Evolutionary conservation across 2,113 vertebrate species (phyloP).

Genomic region (Lipotes vexillifer): DNA sequence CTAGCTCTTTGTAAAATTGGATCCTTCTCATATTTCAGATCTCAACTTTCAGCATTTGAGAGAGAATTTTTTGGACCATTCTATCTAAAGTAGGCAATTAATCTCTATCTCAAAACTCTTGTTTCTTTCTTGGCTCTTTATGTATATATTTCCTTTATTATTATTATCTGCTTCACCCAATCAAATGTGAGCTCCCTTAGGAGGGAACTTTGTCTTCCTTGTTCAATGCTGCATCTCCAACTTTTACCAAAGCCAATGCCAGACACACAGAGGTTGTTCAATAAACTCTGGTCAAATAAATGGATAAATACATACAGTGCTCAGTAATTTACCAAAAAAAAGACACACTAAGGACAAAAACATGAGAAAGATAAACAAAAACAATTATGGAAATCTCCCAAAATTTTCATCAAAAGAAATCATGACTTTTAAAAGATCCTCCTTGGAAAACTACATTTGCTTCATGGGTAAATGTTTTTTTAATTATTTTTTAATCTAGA

Average conservation of each 20-base stretch:
- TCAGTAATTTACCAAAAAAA: not conserved
- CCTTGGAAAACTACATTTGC: not conserved
- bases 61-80: not conserved
- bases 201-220: not conserved
- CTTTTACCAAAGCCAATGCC: not conserved
- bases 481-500: not conserved
- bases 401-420: not conserved
- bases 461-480: not conserved
- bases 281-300: not conserved
- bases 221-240: not conserved
- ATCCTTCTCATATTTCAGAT: not conserved
- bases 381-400: not conserved
- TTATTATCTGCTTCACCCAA: not conserved
- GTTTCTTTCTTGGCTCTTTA: not conserved
- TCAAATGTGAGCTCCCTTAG: not conserved
- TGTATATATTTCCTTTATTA: not conserved
- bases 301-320: not conserved
- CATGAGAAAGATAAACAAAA: not conserved
- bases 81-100: not conserved
- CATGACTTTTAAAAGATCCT: not conserved
- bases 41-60: not conserved
- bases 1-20: not conserved
- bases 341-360: not conserved
- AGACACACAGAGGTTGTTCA: not conserved
- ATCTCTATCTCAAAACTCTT: not conserved